A percentile compares a stretch with the other conserved stretches of the same genome.
These are phyloP conservation scores for Apodemus agrarius DNA, from an alignment of 2,797 vertebrate genomes.

Conservation along the genomic window DNA sequence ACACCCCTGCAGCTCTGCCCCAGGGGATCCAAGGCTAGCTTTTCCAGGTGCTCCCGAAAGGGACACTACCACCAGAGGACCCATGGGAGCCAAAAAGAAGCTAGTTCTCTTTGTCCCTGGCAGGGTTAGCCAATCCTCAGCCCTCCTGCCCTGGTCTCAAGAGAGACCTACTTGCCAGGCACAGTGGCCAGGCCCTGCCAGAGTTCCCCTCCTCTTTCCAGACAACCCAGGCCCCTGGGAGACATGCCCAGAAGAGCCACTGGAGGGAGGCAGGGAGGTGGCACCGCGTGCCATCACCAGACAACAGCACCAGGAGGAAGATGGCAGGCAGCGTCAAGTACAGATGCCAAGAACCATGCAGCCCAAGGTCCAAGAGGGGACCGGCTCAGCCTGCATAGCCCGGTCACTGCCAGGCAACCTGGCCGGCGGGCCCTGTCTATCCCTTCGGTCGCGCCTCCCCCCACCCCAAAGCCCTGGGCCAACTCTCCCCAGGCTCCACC, in stretches of 20 bases:
- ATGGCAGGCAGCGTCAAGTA: slow-evolving; percentile 79
- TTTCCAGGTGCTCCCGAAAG: background rate
- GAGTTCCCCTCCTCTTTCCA: slow-evolving; percentile 42
- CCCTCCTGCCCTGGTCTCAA: background rate
- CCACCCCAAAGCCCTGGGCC: background rate
- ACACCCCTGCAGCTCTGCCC: background rate
- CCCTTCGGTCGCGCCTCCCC: background rate
- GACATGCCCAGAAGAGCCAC: slow-evolving; percentile 78
- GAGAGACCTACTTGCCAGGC: background rate
- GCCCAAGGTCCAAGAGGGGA: slow-evolving; percentile 53
- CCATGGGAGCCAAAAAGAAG: rapidly evolving
- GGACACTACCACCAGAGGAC: background rate
- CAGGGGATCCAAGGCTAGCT: background rate
- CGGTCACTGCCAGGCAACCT: slow-evolving; percentile 6
- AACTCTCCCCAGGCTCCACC: slow-evolving; percentile 56
- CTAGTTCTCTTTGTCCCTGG: background rate
- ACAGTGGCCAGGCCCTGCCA: background rate
- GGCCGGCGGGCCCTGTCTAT: background rate
- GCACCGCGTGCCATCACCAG: slow-evolving; percentile 75
- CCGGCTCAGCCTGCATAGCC: slow-evolving; percentile 53
- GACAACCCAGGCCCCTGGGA: slow-evolving; percentile 63
- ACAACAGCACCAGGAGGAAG: slow-evolving; percentile 78
- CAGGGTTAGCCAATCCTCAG: background rate
- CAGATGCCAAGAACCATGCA: slow-evolving; percentile 67
- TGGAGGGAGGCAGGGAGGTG: slow-evolving; percentile 83